Evolutionary conservation across 2,113 vertebrate genomes (phyloP).

Genomic region (Agelaius tricolor): DNA sequence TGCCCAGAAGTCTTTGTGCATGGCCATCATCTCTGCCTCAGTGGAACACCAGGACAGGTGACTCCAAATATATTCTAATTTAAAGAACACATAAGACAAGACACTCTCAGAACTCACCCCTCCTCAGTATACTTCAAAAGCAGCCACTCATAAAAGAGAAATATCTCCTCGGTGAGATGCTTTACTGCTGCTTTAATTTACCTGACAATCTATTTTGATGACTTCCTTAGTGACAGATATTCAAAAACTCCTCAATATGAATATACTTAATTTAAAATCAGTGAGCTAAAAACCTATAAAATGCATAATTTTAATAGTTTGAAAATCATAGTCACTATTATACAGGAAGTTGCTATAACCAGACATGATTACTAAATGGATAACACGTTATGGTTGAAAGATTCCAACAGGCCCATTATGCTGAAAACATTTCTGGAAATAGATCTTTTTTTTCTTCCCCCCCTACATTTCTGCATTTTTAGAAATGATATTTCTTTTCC

Average conservation of each 20-base stretch:
- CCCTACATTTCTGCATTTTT: neutral
- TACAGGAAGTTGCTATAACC: conserved; percentile 13
- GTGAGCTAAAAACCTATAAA: conserved; percentile 33
- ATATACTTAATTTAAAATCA: conserved; percentile 34
- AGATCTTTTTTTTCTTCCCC: rapidly evolving
- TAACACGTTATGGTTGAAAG: conserved; percentile 15
- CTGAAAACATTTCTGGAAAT: conserved; percentile 18
- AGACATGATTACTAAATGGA: conserved; percentile 4
- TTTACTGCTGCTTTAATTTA: conserved; percentile 22
- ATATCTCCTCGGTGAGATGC: neutral
- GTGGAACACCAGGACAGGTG: neutral
- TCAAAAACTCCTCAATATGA: conserved; percentile 3
- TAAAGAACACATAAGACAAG: neutral
- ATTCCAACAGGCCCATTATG: neutral
- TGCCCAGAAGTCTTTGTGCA: neutral
- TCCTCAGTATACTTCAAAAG: neutral
- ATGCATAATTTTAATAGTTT: conserved; percentile 36
- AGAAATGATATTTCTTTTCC: neutral
- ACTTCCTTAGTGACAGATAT: conserved; percentile 1
- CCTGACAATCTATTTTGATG: conserved; percentile 26
- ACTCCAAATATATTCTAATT: neutral
- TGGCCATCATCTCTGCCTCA: neutral
- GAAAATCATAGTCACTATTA: neutral
- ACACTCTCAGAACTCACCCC: neutral
- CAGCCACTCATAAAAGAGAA: neutral